Evolutionary conservation across 2,797 vertebrate genomes (phyloP), one percentile per base, ranked within the genome.

Genomic region (Phyllotis vaccarum): DNA sequence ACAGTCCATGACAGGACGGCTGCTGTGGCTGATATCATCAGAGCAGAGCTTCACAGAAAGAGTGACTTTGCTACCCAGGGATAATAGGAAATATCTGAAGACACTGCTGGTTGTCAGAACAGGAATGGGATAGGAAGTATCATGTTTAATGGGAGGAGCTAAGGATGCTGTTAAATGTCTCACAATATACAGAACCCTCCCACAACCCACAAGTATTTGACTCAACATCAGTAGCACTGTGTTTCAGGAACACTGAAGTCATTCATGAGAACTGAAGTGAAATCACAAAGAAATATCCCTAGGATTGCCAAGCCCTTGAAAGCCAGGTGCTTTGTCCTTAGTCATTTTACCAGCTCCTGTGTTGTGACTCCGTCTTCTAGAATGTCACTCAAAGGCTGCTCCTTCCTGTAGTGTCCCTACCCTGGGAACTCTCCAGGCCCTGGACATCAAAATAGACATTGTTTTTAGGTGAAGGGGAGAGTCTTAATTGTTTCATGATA

Each of bases 1-100:
- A 17, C 0, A 1, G 7, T 27, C 72, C 19, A 68, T 19, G 19
- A 6, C 1, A n/a, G 17, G 9, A 6, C 1, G 11, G 24, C 24
- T n/a, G 27, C 46, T 29, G 7, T 13, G 34, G 62, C 43, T 49
- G 54, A 49, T 9, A 27, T 83, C 52, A 16, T 1, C 21, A 76
- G 64, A 95, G 52, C 24, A 21, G 27, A 0, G 75, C 5, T 64
- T 76, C 56, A 75, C n/a, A 7, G 2, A 22, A 13, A 0, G 2
- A 34, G 56, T 2, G 10, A 2, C 64, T 72, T 52, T 89, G 37
- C 46, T 34, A 12, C 19, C 24, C 8, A 54, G 24, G 27, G 10
- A 66, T 24, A 75, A 68, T 40, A 37, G 76, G n/a, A 34, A 54
- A 24, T 40, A 46, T 72, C 68, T 70, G 43, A 43, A 82, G 52